phyloP scores from a whole-genome alignment of 2,113 vertebrate species.

The Hypanus sabinus region DNA sequence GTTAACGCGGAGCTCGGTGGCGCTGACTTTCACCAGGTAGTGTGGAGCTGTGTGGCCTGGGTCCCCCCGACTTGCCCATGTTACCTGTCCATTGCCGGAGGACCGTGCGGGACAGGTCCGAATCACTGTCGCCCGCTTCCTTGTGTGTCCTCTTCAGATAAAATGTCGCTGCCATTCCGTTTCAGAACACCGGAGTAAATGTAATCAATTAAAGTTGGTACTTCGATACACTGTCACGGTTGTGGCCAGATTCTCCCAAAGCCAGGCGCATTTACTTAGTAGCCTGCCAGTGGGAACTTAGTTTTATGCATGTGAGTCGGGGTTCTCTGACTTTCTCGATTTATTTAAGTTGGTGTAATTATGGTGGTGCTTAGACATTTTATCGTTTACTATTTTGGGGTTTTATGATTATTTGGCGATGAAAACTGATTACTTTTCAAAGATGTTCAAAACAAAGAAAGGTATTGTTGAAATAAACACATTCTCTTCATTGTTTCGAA shows the following conservation, averaged over 20 bases:
- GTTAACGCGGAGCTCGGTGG: neutral
- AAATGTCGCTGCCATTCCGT: neutral
- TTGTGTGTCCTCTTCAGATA: neutral
- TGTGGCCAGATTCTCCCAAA: neutral
- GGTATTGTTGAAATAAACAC: neutral
- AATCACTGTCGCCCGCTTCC: neutral
- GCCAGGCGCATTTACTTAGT: neutral
- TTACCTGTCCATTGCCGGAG: neutral
- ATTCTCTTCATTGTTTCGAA: neutral
- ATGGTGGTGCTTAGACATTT: neutral
- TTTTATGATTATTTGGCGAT: neutral
- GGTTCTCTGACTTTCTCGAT: neutral
- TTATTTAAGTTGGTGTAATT: neutral
- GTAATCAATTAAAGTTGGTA: neutral
- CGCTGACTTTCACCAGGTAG: conserved; percentile 27
- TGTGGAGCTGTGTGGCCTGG: neutral
- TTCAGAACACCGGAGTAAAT: neutral
- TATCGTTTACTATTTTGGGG: neutral
- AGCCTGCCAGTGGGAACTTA: neutral
- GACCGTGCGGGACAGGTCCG: neutral
- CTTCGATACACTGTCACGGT: neutral
- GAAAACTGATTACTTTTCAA: neutral
- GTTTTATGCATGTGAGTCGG: neutral
- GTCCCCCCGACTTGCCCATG: neutral
- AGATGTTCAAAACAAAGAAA: neutral